Percentiles rank a stretch among this genome's conserved stretches.
Conservation (phyloP, 2,888 invertebrate genomes). For the Andricus quercusramuli region DNA sequence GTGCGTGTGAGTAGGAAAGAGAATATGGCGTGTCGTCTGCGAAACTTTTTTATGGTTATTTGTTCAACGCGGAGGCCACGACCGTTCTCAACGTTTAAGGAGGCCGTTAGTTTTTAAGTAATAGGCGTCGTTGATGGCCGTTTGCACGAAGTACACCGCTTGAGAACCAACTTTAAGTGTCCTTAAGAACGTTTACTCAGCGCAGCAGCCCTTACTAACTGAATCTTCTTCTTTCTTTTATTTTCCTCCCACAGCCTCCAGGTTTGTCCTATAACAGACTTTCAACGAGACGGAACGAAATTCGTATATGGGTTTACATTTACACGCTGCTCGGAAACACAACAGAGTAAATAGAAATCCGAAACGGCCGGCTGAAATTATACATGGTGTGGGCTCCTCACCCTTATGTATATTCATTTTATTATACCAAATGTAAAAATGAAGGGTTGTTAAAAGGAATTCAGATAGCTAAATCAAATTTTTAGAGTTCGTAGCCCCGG, state of each 20-base stretch:
- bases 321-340: background rate
- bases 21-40: slow-evolving; percentile 43
- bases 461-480: no score
- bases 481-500: no score
- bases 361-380: no score
- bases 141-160: slow-evolving; percentile 12
- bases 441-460: no score
- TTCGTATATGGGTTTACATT: no score
- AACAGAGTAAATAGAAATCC: background rate
- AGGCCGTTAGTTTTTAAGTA: slow-evolving; percentile 34
- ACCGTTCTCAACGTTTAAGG: slow-evolving; percentile 28
- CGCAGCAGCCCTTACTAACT: background rate
- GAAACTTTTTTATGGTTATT: slow-evolving; percentile 44
- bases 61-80: slow-evolving; percentile 40
- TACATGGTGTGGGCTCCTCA: no score
- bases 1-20: slow-evolving; percentile 39
- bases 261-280: no score
- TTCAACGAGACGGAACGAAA: no score
- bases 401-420: no score
- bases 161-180: slow-evolving; percentile 18
- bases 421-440: no score
- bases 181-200: slow-evolving; percentile 16
- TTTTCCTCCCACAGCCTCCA: no score
- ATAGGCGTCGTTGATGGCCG: slow-evolving; percentile 1
- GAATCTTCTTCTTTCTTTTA: no score